phyloP scores from a whole-genome alignment of 2,888 invertebrate species.

The Busseola fusca region DNA sequence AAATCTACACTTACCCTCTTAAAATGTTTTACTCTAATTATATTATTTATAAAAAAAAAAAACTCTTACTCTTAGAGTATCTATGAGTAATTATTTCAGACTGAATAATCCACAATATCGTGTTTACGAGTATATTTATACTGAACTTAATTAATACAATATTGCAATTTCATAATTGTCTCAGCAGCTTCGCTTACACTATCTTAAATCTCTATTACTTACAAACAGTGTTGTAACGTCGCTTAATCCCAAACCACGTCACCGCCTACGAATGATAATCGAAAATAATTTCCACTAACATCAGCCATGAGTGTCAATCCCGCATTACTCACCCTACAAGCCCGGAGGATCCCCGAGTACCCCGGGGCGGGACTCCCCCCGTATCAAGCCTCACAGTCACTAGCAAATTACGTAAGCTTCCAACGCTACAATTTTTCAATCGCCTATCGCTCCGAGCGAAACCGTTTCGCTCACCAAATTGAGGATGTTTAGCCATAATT shows the following conservation, averaged over 20 bases:
- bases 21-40: not conserved
- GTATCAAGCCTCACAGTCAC: constrained; percentile 68
- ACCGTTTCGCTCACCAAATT: constrained; percentile 74
- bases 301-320: constrained; percentile 55
- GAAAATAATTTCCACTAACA: constrained; percentile 58
- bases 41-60: not conserved
- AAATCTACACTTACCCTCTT: not conserved
- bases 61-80: not conserved
- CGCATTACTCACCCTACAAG: constrained; percentile 60
- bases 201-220: constrained; percentile 1
- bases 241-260: constrained; percentile 15
- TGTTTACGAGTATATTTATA: not conserved
- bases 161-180: not conserved
- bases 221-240: not conserved
- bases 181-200: not conserved
- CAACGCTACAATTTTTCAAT: constrained; percentile 85
- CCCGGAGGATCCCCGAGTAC: constrained; percentile 57
- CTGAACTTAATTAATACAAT: not conserved
- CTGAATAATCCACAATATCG: not conserved
- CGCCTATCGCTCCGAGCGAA: constrained; percentile 77
- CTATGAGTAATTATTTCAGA: not conserved
- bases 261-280: constrained; percentile 29
- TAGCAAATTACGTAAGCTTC: constrained; percentile 81
- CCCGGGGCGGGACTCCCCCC: constrained; percentile 65
- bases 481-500: constrained; percentile 79